Evolutionary conservation across 2,113 vertebrate species (phyloP), one percentile per base, ranked within the genome.

Genomic region (Strix uralensis): DNA sequence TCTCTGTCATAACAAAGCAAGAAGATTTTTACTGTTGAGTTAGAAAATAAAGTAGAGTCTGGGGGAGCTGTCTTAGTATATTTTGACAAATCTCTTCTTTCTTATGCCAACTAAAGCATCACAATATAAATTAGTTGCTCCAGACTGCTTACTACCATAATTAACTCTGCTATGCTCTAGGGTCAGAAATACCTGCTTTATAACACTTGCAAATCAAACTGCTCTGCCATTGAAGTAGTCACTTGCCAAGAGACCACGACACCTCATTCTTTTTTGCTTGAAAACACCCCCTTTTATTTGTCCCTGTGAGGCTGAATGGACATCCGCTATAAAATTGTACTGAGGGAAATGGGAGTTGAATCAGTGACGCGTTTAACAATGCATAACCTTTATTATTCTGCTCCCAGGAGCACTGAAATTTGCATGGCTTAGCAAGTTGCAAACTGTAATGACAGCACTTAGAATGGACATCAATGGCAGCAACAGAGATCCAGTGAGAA

Each of bases 161-260:
- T 97, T 97, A 97, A 97, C 54, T 94, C 58, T 79, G 59, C 71
- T 66, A 7, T 2, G 46, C 66, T 85, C 30, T 40, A 71, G 81
- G 63, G 88, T 91, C 91, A 92, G 91, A 81, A 97, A 93, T 88
- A 78, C 86, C 74, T 88, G 32, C 32, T 96, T 97, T 97, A 79
- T 93, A 97, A 96, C 80, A 71, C 40, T 63, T 97, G 83, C 83
- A 98, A 97, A 97, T 97, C 95, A 96, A 96, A 96, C 59, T 94
- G 77, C 67, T 94, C 36, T 93, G 78, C 77, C 81, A 92, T 20
- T 83, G 86, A 97, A 95, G 63, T 63, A 95, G 91, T 94, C 81
- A 93, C 90, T 96, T 95, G 21, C 66, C 34, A 79, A 94, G 83
- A 95, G 57, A 92, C 57, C 4, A 3, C 96, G 93, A 94, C 88